These are phyloP conservation scores for Synaphobranchus kaupii DNA, from an alignment of 2,797 vertebrate genomes.

Conservation along the genomic window DNA sequence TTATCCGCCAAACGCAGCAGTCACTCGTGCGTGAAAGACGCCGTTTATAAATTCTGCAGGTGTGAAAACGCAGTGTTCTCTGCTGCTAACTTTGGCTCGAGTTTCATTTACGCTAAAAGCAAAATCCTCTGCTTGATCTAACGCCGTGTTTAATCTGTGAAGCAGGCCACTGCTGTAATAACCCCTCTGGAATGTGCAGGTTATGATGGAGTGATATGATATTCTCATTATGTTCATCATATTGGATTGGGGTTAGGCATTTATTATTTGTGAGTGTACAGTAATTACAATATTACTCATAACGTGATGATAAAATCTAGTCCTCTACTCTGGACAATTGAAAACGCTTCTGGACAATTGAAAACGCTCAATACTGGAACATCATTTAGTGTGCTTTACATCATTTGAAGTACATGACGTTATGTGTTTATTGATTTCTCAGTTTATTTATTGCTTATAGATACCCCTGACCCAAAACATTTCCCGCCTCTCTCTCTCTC, in stretches of 20 bases:
- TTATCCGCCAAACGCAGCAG: conserved; percentile 45
- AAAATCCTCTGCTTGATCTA: not conserved
- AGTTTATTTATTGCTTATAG: not conserved
- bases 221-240: not conserved
- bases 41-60: not conserved
- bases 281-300: not conserved
- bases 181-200: not conserved
- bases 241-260: not conserved
- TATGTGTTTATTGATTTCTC: not conserved
- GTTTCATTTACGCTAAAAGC: not conserved
- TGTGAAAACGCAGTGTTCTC: conserved; percentile 4
- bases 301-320: not conserved
- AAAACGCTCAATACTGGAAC: not conserved
- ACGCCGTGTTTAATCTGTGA: not conserved
- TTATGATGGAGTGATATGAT: not conserved
- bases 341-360: not conserved
- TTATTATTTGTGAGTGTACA: not conserved
- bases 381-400: not conserved
- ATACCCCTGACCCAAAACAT: too few relatives aligned
- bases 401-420: too few relatives aligned
- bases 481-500: not conserved
- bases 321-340: not conserved
- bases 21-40: conserved; percentile 35
- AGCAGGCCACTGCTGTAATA: not conserved
- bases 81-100: not conserved